Evolutionary conservation across 2,113 vertebrate species (phyloP), one percentile per base, ranked within the genome.

Genomic region (Forbesichthys papilliferus): DNA sequence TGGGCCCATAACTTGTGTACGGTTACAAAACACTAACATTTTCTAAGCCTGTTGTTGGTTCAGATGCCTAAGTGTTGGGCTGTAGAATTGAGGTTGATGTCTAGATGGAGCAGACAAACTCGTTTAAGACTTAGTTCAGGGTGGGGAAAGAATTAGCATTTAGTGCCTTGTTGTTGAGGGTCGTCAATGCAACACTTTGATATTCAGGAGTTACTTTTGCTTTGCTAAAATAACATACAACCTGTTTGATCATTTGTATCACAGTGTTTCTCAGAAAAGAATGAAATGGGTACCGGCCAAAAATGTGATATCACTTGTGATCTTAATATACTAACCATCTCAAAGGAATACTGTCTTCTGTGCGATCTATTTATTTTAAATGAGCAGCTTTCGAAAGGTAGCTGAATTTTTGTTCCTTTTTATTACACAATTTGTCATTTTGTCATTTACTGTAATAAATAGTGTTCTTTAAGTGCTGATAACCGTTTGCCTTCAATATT

Each of bases 291-390:
- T 66, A 48, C 63, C 51, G 66, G 63, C 59, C 58, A 63, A 18
- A 11, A 48, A 60, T 42, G 10, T 74, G 34, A 78, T 61, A 27
- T 34, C 57, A 9, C 13, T 70, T 74, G 27, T 69, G 48, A 9
- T 46, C 11, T 60, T 65, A 74, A 64, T 74, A 34, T 79, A 84
- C 81, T 86, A 84, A 85, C 74, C 55, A 18, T 79, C 73, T 87
- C 64, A 58, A 12, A 13, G 59, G 60, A 63, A 52, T 6, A 14
- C 53, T 71, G 56, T 80, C 61, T 11, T 70, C 61, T 79, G 79
- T 76, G 65, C 51, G 68, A 75, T 56, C 62, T 85, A 86, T 90
- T 90, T 89, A 89, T 90, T 90, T 81, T 53, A 69, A 77, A 80
- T 63, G 36, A 59, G 64, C 69, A 82, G 61, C 53, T 68, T 71